Conservation (phyloP, 2,113 vertebrate genomes). For the Ascaphus truei region DNA sequence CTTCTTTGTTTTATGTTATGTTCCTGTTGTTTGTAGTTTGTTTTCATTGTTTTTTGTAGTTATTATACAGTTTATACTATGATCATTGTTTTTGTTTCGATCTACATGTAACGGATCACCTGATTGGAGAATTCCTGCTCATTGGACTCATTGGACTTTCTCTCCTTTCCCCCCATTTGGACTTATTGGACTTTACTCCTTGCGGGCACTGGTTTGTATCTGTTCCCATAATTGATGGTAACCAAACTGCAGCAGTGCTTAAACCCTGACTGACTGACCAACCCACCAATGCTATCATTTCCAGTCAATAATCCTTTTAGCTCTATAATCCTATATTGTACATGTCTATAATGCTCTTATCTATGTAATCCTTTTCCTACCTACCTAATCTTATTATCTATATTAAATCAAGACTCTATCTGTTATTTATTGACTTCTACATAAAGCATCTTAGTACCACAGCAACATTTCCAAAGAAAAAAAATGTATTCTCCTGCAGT, state of each 20-base stretch:
- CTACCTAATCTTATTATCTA: slow-evolving; percentile 34
- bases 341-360: slow-evolving; percentile 34
- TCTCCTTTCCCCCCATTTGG: too few species aligned
- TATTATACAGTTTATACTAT: too few species aligned
- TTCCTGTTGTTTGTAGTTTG: too few species aligned
- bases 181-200: too few species aligned
- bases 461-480: slow-evolving; percentile 15
- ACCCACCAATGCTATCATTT: slow-evolving; percentile 18
- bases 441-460: slow-evolving; percentile 24
- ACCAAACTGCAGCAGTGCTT: not conserved
- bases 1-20: too few species aligned
- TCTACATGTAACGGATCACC: too few species aligned
- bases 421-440: slow-evolving; percentile 28
- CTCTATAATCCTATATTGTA: slow-evolving; percentile 32
- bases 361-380: slow-evolving; percentile 28
- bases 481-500: slow-evolving; percentile 9
- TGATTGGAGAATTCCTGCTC: too few species aligned
- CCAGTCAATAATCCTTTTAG: slow-evolving; percentile 24
- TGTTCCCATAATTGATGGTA: too few species aligned
- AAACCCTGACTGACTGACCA: not conserved
- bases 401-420: slow-evolving; percentile 33
- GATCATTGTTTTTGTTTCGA: too few species aligned
- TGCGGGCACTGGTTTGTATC: too few species aligned
- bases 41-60: too few species aligned
- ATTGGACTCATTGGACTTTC: too few species aligned